These are phyloP conservation scores for Vultur gryphus DNA, from an alignment of 2,797 vertebrate species.

Conservation along the genomic window DNA sequence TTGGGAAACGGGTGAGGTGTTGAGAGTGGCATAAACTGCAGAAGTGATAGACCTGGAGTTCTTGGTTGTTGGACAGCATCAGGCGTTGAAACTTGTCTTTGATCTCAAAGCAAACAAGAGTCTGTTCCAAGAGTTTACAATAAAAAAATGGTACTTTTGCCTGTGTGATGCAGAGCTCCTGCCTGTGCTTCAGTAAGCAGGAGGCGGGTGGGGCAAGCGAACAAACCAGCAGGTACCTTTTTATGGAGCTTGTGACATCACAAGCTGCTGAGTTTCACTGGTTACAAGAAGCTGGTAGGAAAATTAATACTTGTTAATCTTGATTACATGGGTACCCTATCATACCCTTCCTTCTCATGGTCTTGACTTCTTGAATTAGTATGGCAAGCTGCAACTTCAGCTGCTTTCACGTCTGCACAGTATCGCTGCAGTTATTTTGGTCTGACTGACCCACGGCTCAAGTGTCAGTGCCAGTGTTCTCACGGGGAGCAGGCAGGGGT, in stretches of 20 bases:
- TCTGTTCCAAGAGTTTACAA: not conserved
- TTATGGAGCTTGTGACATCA: not conserved
- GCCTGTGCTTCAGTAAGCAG: not conserved
- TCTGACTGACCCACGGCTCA: accelerated
- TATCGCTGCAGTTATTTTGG: not conserved
- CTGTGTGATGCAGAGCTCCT: not conserved
- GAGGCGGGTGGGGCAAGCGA: not conserved
- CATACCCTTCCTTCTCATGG: not conserved
- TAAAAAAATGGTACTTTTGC: not conserved
- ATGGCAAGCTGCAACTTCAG: not conserved
- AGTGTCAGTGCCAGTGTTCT: not conserved
- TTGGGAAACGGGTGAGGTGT: not conserved
- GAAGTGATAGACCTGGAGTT: not conserved
- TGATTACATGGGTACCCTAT: not conserved
- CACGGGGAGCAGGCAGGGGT: not conserved
- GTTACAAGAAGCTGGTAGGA: not conserved
- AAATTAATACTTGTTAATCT: not conserved
- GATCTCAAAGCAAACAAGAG: not conserved
- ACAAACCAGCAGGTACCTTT: not conserved
- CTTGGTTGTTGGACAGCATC: not conserved
- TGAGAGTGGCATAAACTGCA: not conserved
- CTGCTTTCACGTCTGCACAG: not conserved
- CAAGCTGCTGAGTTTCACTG: not conserved
- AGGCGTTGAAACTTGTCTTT: not conserved
- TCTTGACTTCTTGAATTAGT: not conserved